phyloP scores from a whole-genome alignment of 2,888 invertebrate genomes.

The Rhamnusium bicolor region DNA sequence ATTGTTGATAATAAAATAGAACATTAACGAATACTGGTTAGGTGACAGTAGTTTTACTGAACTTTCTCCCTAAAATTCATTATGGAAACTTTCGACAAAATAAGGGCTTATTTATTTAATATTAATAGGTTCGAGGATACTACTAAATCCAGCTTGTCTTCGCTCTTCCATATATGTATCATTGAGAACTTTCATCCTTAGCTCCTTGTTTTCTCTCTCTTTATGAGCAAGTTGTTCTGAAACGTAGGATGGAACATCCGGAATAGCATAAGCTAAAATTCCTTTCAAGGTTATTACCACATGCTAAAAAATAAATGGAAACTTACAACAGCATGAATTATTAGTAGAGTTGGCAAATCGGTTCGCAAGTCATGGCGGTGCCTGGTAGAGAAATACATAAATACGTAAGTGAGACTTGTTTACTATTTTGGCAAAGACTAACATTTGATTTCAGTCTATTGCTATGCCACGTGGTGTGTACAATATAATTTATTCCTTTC shows the following conservation, averaged over 20 bases:
- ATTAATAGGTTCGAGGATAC: not conserved
- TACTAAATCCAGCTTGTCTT: not conserved
- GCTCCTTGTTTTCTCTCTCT: conserved; percentile 48
- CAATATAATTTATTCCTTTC: too few relatives aligned
- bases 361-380: too few relatives aligned
- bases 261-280: conserved; percentile 76
- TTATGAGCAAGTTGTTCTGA: conserved; percentile 52
- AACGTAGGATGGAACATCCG: conserved; percentile 74
- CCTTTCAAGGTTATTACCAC: conserved; percentile 75
- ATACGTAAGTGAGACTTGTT: too few relatives aligned
- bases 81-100: too few relatives aligned
- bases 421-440: too few relatives aligned
- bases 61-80: not conserved
- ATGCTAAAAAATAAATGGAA: conserved; percentile 71
- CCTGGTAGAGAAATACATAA: too few relatives aligned
- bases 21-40: not conserved
- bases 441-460: too few relatives aligned
- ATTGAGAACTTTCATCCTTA: conserved; percentile 40
- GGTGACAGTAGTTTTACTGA: not conserved
- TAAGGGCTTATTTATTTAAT: not conserved
- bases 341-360: too few relatives aligned
- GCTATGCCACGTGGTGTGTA: too few relatives aligned
- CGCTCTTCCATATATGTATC: not conserved
- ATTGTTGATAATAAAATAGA: not conserved
- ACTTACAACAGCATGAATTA: too few relatives aligned